phyloP scores from a whole-genome alignment of 2,797 vertebrate genomes.

The Smutsia temminckii region DNA sequence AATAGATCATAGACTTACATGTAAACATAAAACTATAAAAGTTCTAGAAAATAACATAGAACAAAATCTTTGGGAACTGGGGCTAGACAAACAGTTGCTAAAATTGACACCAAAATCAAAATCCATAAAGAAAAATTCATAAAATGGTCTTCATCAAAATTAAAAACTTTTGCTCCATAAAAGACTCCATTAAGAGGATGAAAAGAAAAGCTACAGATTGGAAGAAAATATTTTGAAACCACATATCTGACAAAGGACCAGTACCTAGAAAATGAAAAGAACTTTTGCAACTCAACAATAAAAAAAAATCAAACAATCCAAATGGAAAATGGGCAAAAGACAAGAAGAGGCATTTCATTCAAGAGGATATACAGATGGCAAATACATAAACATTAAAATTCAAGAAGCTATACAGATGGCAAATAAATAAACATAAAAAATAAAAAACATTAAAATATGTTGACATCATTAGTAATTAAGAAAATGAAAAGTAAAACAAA shows the following conservation, averaged over 20 bases:
- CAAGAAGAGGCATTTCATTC: background rate
- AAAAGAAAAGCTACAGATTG: slow-evolving; percentile 3
- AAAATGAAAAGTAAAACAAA: background rate
- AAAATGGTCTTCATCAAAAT: background rate
- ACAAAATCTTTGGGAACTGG: background rate
- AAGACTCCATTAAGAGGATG: background rate
- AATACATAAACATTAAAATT: background rate
- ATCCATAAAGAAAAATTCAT: background rate
- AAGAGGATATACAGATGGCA: background rate
- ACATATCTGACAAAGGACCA: background rate
- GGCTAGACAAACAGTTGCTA: background rate
- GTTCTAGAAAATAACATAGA: background rate
- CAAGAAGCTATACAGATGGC: background rate
- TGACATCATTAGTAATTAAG: background rate
- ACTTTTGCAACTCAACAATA: background rate
- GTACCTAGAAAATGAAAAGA: background rate
- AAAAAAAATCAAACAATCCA: background rate
- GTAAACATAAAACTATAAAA: background rate
- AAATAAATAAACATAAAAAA: background rate
- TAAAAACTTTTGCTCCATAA: background rate
- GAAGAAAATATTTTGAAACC: slow-evolving; percentile 24
- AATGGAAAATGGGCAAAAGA: slow-evolving; percentile 30
- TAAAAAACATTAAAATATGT: background rate
- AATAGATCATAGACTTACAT: background rate
- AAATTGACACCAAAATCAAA: background rate